These are phyloP conservation scores for Psophia crepitans DNA, from an alignment of 2,113 vertebrate species.

Conservation along the genomic window DNA sequence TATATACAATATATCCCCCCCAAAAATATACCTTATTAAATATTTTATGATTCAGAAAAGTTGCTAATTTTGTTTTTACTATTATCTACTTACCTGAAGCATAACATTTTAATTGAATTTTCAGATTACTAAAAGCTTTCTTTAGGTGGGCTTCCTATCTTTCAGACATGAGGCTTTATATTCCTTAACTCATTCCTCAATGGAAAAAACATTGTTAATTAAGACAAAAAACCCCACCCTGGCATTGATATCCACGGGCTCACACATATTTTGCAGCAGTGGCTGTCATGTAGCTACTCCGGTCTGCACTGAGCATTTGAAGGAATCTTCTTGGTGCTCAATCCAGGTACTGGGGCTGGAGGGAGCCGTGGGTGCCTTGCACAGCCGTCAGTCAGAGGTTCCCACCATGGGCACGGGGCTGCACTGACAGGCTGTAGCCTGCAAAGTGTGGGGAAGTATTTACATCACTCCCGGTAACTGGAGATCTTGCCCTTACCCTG, in stretches of 20 bases:
- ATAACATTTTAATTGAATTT: background rate
- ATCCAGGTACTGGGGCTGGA: accelerated
- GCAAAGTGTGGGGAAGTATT: background rate
- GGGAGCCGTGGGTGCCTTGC: background rate
- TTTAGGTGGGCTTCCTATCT: background rate
- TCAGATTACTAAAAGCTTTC: background rate
- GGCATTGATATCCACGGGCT: background rate
- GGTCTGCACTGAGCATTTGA: background rate
- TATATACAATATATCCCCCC: slow-evolving; percentile 96
- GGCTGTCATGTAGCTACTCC: background rate
- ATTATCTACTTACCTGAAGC: background rate
- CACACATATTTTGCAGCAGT: accelerated
- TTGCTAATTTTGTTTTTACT: slow-evolving; percentile 56
- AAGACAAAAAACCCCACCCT: too few relatives aligned
- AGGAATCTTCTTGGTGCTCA: background rate
- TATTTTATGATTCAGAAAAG: slow-evolving; percentile 95
- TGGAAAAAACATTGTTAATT: background rate
- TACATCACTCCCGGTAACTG: background rate
- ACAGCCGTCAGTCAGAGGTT: too few relatives aligned
- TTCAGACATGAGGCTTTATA: background rate
- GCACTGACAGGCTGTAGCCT: background rate
- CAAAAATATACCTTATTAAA: slow-evolving; percentile 94
- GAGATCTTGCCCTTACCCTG: background rate
- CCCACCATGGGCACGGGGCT: background rate
- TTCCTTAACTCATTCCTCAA: background rate